These are phyloP conservation scores for Setipinna tenuifilis DNA, from an alignment of 2,797 vertebrate genomes.

Conservation along the genomic window DNA sequence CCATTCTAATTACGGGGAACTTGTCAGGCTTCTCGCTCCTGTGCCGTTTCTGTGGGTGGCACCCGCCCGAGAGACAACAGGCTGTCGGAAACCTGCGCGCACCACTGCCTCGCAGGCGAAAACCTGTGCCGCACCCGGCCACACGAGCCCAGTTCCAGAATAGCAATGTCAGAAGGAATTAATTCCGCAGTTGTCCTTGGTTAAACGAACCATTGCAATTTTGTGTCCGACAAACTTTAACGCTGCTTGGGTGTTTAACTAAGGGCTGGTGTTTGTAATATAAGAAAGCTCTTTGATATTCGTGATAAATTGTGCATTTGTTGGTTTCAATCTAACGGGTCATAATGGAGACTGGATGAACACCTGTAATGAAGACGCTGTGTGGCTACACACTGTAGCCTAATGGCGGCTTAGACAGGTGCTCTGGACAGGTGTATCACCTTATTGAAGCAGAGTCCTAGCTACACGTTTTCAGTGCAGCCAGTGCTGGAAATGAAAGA, in stretches of 20 bases:
- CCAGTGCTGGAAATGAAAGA: background rate
- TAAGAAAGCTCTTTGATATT: too few species aligned
- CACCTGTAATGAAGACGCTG: background rate
- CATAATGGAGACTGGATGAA: background rate
- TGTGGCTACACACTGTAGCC: background rate
- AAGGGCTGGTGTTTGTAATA: background rate
- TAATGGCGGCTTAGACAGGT: too few species aligned
- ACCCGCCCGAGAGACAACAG: conserved; percentile 78
- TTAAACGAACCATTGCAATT: background rate
- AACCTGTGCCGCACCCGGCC: conserved; percentile 65
- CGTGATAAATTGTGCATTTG: background rate
- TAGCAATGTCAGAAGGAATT: conserved; percentile 13
- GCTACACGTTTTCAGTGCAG: background rate
- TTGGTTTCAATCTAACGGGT: background rate
- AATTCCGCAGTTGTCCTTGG: conserved; percentile 8
- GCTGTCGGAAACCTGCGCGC: conserved; percentile 78
- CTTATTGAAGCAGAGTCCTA: background rate
- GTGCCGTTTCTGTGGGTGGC: conserved; percentile 70
- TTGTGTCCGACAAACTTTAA: background rate
- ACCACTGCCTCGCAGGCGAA: conserved; percentile 71
- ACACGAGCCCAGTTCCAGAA: conserved; percentile 17
- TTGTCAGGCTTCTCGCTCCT: conserved; percentile 68
- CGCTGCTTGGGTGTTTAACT: background rate
- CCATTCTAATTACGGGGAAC: conserved; percentile 73
- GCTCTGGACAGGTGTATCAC: background rate